Conservation (phyloP, 2,888 invertebrate species). For the Trichacis sp. region DNA sequence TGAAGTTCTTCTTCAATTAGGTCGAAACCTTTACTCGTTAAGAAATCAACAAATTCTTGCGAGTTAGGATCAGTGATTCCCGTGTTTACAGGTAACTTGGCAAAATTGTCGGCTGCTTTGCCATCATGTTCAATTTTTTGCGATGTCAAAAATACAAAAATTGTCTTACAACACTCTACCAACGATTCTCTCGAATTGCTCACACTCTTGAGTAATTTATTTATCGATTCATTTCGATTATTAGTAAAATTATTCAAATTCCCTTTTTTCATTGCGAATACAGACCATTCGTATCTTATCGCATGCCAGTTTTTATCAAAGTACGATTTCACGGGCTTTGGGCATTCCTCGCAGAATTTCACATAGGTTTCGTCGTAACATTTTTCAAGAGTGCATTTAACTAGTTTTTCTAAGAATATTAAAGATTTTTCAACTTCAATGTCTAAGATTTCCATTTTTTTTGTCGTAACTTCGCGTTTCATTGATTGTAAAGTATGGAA, state of each 20-base stretch:
- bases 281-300: conserved; percentile 8
- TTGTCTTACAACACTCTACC: neutral
- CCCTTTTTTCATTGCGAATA: conserved; percentile 10
- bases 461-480: conserved; percentile 1
- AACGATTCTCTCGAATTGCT: neutral
- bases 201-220: conserved; percentile 10
- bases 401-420: conserved; percentile 11
- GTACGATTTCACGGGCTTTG: neutral
- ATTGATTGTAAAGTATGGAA: conserved; percentile 21
- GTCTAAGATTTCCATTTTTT: conserved; percentile 8
- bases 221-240: conserved; percentile 14
- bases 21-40: too few species aligned
- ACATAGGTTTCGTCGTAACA: conserved; percentile 6
- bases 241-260: conserved; percentile 16
- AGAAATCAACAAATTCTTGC: too few species aligned
- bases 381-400: conserved; percentile 1
- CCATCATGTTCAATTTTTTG: conserved; percentile 4
- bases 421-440: conserved; percentile 4
- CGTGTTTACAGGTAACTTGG: too few species aligned
- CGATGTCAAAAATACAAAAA: neutral
- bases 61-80: neutral
- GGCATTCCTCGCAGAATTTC: neutral
- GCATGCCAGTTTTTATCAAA: conserved; percentile 14
- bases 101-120: too few species aligned
- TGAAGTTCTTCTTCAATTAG: neutral